Conservation (phyloP, 2,797 vertebrate species). For the Mus spretus region DNA sequence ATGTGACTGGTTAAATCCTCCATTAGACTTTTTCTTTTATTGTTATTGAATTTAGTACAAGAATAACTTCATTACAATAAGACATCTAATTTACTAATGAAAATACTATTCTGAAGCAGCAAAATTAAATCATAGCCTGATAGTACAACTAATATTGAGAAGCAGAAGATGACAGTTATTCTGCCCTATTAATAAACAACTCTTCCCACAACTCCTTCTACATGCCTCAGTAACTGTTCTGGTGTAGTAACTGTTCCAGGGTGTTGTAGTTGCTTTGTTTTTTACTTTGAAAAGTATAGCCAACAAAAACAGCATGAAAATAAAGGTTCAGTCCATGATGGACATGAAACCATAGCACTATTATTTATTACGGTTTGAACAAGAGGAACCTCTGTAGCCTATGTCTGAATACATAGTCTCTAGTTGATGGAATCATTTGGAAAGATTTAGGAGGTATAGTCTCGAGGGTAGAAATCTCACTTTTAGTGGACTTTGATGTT, state of each 20-base stretch:
- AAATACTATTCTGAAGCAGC: not conserved
- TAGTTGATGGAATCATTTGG: not conserved
- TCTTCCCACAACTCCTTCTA: not conserved
- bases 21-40: conserved; percentile 24
- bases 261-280: not conserved
- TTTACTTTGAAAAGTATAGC: not conserved
- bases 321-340: not conserved
- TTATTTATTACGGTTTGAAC: not conserved
- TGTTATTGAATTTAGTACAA: not conserved
- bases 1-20: not conserved
- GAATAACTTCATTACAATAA: conserved; percentile 49
- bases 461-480: not conserved
- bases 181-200: not conserved
- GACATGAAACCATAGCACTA: not conserved
- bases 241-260: not conserved
- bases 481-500: too few relatives aligned
- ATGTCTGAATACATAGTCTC: not conserved
- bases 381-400: not conserved
- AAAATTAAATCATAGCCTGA: not conserved
- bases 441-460: not conserved
- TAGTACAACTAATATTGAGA: not conserved
- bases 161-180: not conserved
- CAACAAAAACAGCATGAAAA: not conserved
- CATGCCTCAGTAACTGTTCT: not conserved
- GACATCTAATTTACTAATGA: conserved; percentile 17